These are phyloP conservation scores for Camptogramma bilineatum DNA, from an alignment of 2,888 invertebrate genomes.

Conservation along the genomic window DNA sequence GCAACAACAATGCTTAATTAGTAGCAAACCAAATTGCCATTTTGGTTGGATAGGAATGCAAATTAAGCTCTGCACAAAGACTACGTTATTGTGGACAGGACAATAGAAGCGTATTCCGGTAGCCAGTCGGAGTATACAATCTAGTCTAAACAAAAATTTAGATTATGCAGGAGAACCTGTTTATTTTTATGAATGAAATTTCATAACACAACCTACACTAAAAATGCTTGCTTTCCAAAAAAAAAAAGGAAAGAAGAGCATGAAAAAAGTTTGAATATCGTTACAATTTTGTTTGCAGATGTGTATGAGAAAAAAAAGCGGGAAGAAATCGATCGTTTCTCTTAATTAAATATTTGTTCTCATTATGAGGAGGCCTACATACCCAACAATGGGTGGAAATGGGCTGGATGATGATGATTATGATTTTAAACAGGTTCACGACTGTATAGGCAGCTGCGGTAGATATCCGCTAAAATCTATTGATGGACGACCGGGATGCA, in stretches of 20 bases:
- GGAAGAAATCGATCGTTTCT: too few relatives aligned
- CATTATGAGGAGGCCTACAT: too few relatives aligned
- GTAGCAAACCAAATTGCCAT: slow-evolving; percentile 41
- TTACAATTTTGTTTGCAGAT: too few relatives aligned
- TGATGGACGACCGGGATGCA: not conserved
- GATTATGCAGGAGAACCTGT: slow-evolving; percentile 16
- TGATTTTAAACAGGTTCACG: too few relatives aligned
- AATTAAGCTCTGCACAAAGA: slow-evolving; percentile 40
- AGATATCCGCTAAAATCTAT: not conserved
- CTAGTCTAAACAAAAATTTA: slow-evolving; percentile 23
- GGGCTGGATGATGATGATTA: too few relatives aligned
- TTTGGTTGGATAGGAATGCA: slow-evolving; percentile 39
- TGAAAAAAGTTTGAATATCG: too few relatives aligned
- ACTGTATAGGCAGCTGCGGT: too few relatives aligned
- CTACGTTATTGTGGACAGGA: slow-evolving; percentile 34
- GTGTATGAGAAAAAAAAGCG: too few relatives aligned
- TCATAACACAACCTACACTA: not conserved
- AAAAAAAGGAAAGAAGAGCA: not conserved
- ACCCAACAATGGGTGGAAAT: too few relatives aligned
- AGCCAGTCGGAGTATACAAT: slow-evolving; percentile 21
- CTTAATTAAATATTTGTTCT: too few relatives aligned
- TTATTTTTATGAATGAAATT: slow-evolving; percentile 19
- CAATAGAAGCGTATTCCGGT: slow-evolving; percentile 34
- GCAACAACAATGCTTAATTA: slow-evolving; percentile 34
- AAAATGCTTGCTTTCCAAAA: not conserved